Evolutionary conservation across 1,140 invertebrate genomes (phyloP), one percentile per base, ranked within the genome.

Genomic region (Drosophila pruinosa): DNA sequence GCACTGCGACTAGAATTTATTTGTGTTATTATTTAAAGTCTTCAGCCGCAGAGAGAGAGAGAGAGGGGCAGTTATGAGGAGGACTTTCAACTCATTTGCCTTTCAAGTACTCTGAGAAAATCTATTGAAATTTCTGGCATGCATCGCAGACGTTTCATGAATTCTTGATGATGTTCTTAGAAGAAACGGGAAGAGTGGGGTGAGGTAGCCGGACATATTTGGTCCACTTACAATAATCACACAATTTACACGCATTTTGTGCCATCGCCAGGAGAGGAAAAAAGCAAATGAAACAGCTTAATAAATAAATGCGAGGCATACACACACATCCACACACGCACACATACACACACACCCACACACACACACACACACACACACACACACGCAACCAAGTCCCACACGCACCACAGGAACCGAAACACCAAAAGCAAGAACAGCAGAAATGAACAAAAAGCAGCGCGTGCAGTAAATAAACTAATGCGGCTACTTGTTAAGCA

Each of bases 401-500:
- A 10, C 7, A 38, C 28, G 10, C 28, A 52, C 24, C 4, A n/a
- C 6, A 48, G 26, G 10, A 65, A 22, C 21, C 47, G 21, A n/a
- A n/a, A n/a, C n/a, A n/a, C n/a, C 36, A 19, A 47, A 53, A 21
- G 12, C 14, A 26, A 12, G 15, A 34, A 10, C 14, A 12, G 38
- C 1, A 14, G 7, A 24, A 19, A 39, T 1, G 4, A 14, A 24
- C 41, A 31, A 61, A n/a, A 26, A 17, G 45, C 10, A 69, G 41
- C 12, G 53, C 67, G 47, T 64, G 73, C 73, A 86, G 81, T 86
- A 81, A 86, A 77, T 86, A 86, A 86, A 86, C 81, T 86, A 86
- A 86, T 86, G 82, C 67, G 81, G 61, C 81, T 78, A 73, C 81
- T 86, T 86, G 81, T 88, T 86, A 86, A 88, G 82, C 81, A 88